phyloP scores from a whole-genome alignment of 2,797 vertebrate genomes.

The Sciaenops ocellatus region DNA sequence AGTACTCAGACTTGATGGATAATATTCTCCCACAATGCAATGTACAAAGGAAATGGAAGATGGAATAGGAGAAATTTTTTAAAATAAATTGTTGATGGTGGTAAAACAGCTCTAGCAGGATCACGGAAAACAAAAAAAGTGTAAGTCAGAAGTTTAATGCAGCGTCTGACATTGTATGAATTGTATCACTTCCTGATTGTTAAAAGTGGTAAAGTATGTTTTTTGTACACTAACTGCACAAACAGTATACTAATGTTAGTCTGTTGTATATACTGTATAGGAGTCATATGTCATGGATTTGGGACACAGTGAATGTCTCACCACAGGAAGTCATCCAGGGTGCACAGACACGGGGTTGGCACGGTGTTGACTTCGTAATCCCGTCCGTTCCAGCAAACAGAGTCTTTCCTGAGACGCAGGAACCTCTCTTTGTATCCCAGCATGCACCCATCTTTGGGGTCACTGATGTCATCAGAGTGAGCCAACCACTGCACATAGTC shows the following conservation, averaged over 20 bases:
- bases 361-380: slow-evolving; percentile 88
- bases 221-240: neutral
- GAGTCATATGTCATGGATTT: neutral
- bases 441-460: slow-evolving; percentile 92
- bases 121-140: neutral
- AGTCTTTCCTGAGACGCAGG: slow-evolving; percentile 91
- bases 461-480: slow-evolving; percentile 92
- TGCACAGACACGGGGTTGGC: slow-evolving; percentile 89
- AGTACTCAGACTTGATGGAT: neutral
- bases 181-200: neutral
- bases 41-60: neutral
- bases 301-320: slow-evolving; percentile 59
- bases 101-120: neutral
- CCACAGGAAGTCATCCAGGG: slow-evolving; percentile 95
- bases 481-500: slow-evolving; percentile 96
- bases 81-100: neutral
- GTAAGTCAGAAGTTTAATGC: neutral
- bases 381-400: slow-evolving; percentile 93
- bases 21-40: slow-evolving; percentile 8
- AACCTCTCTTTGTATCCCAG: slow-evolving; percentile 95
- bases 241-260: neutral
- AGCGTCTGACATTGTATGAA: neutral
- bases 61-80: too few species aligned
- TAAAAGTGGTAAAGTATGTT: neutral
- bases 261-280: neutral